Evolutionary conservation across 2,888 invertebrate species (phyloP), one percentile per base, ranked within the genome.

Genomic region (Lepetodrilus schrolli): DNA sequence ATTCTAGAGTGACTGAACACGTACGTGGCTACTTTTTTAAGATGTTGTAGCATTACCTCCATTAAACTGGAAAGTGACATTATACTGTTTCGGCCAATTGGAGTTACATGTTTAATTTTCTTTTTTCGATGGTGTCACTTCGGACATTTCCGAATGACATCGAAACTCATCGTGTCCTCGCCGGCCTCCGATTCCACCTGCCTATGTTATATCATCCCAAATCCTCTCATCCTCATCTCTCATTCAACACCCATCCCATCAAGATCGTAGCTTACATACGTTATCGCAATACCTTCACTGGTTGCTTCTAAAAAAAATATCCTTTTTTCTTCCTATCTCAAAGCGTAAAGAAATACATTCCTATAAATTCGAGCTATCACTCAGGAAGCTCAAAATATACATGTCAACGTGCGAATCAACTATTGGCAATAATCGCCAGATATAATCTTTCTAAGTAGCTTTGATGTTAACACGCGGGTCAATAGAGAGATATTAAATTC

Each of bases 271-370:
- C 7, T 17, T 43, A 26, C 34, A 26, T 30, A n/a, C 58, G 13
- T 58, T 58, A 58, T 58, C 58, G 34, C 58, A 30, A 17, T 34
- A 58, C 58, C 30, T 58, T 34, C 23, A 58, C 30, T 58, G 17
- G 30, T 8, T n/a, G 13, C 58, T n/a, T 58, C 58, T 58, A 13
- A 30, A 26, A 30, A 30, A 58, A 58, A 58, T 30, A 48, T 3
- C 3, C 4, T n/a, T n/a, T n/a, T n/a, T n/a, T n/a, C 43, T 43
- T 17, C n/a, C 43, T 13, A 43, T 43, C 43, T 17, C 43, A 13
- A 43, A 43, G 43, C n/a, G n/a, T n/a, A n/a, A n/a, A n/a, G n/a
- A n/a, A n/a, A n/a, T n/a, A n/a, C n/a, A n/a, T n/a, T n/a, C n/a
- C n/a, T n/a, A n/a, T n/a, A n/a, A n/a, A n/a, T n/a, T n/a, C n/a